Conservation (phyloP, 1,140 invertebrate species). For the Carcinoscorpius rotundicauda region DNA sequence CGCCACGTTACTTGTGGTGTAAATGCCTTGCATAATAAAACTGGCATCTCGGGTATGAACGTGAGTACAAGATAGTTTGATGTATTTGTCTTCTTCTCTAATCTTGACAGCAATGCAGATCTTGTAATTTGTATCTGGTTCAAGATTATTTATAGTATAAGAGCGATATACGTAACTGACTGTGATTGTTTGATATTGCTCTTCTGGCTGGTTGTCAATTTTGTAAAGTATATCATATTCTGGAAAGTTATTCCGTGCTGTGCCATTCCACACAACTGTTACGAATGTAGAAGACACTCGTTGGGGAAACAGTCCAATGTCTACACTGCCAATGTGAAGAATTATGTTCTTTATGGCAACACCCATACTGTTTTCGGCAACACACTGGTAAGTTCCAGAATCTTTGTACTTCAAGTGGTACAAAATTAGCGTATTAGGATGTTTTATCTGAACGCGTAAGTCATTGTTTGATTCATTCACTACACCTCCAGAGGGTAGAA, state of each 20-base stretch:
- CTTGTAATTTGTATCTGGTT: slow-evolving; percentile 34
- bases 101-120: slow-evolving; percentile 37
- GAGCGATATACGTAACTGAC: slow-evolving; percentile 26
- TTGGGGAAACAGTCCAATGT: slow-evolving; percentile 31
- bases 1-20: slow-evolving; percentile 28
- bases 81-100: slow-evolving; percentile 26
- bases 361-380: slow-evolving; percentile 26
- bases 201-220: slow-evolving; percentile 5
- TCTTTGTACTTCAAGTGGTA: slow-evolving; percentile 28
- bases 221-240: slow-evolving; percentile 35
- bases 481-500: slow-evolving; percentile 31
- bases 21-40: slow-evolving; percentile 30
- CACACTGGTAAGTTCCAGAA: slow-evolving; percentile 27
- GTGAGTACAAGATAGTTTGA: slow-evolving; percentile 34
- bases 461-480: slow-evolving; percentile 29
- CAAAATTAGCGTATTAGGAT: slow-evolving; percentile 30
- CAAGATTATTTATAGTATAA: slow-evolving; percentile 35
- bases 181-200: slow-evolving; percentile 15
- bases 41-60: slow-evolving; percentile 25
- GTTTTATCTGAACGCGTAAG: slow-evolving; percentile 27
- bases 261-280: slow-evolving; percentile 38
- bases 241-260: slow-evolving; percentile 30
- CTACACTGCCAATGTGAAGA: slow-evolving; percentile 32
- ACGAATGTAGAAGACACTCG: slow-evolving; percentile 33
- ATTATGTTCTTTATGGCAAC: slow-evolving; percentile 16